phyloP scores from a whole-genome alignment of 2,113 vertebrate genomes.

The Zosterops borbonicus region DNA sequence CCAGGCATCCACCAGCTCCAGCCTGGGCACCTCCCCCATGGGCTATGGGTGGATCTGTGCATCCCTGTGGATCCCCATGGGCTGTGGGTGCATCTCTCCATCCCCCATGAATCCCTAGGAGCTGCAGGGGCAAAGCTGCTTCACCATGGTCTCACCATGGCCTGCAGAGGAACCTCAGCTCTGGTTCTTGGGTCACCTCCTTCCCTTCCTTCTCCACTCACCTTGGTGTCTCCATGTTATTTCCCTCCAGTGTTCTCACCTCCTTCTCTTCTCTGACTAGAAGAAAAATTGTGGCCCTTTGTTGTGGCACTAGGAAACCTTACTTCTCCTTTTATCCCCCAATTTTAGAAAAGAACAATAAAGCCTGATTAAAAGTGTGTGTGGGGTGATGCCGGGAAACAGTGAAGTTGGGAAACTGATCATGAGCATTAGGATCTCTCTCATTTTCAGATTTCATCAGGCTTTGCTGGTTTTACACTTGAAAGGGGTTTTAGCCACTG shows the following conservation, averaged over 20 bases:
- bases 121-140: neutral
- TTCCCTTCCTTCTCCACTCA: neutral
- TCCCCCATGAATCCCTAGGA: neutral
- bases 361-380: neutral
- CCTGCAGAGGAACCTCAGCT: neutral
- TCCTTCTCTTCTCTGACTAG: neutral
- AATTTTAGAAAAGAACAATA: neutral
- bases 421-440: neutral
- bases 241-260: neutral
- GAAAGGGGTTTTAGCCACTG: neutral
- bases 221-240: neutral
- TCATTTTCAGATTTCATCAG: neutral
- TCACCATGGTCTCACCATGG: neutral
- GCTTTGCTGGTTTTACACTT: neutral
- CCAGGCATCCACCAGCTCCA: no score
- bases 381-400: neutral
- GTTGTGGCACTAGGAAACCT: neutral
- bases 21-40: no score
- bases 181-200: neutral
- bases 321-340: neutral
- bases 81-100: no score
- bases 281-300: neutral
- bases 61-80: neutral
- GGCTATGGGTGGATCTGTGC: neutral
- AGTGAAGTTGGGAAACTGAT: neutral